Percentiles rank a stretch among this genome's conserved stretches.
phyloP scores from a whole-genome alignment of 2,888 invertebrate species.

The Alcis repandata region DNA sequence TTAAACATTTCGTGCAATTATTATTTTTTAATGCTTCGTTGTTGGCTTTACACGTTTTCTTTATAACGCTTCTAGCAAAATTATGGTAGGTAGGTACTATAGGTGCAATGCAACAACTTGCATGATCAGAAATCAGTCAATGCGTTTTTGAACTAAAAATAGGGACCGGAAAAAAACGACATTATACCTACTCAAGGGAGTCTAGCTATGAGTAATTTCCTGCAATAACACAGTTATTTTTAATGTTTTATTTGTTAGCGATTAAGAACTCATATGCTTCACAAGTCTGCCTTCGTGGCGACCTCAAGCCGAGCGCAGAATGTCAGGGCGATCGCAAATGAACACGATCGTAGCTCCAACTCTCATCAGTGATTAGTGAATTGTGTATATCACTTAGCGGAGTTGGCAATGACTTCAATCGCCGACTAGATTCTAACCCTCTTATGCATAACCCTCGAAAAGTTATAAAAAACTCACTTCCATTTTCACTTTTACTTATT shows the following conservation, averaged over 20 bases:
- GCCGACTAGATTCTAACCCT: background rate
- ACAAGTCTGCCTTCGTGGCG: constrained; percentile 73
- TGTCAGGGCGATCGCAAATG: constrained; percentile 72
- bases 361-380: constrained; percentile 53
- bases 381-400: constrained; percentile 32
- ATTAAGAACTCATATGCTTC: constrained; percentile 43
- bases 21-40: background rate
- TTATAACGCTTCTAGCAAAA: background rate
- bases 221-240: constrained; percentile 27
- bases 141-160: constrained; percentile 12
- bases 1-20: constrained; percentile 2
- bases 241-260: constrained; percentile 35
- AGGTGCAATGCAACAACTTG: background rate
- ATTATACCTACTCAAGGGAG: constrained; percentile 38
- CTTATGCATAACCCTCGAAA: too few relatives aligned
- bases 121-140: background rate
- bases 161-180: constrained; percentile 1
- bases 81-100: background rate
- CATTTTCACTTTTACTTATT: too few relatives aligned
- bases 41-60: background rate
- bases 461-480: too few relatives aligned
- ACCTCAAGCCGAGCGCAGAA: constrained; percentile 71
- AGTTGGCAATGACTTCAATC: constrained; percentile 14
- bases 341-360: constrained; percentile 48
- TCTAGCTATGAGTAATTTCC: constrained; percentile 41